These are phyloP conservation scores for Nephrotoma flavescens DNA, from an alignment of 2,888 invertebrate species.

Conservation along the genomic window DNA sequence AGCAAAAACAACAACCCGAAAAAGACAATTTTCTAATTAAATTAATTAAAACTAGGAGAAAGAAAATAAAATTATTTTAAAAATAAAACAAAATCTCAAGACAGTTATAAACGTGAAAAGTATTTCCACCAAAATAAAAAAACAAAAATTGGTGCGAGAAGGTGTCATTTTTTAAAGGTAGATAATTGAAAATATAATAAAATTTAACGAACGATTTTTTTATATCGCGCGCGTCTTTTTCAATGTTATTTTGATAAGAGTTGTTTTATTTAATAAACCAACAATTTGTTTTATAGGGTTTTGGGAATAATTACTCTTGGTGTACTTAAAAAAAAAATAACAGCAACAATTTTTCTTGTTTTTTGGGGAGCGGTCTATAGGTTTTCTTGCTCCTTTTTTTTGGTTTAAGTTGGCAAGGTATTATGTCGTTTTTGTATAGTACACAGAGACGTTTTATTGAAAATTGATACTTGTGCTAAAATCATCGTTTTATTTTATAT, in stretches of 20 bases:
- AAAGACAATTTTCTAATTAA: neutral
- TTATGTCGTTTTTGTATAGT: neutral
- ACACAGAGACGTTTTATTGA: neutral
- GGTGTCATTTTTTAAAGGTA: neutral
- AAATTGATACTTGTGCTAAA: neutral
- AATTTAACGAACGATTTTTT: neutral
- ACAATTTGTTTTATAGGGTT: neutral
- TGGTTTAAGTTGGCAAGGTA: neutral
- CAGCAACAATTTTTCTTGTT: neutral
- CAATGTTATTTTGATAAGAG: neutral
- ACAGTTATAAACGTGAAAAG: neutral
- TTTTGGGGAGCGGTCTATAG: neutral
- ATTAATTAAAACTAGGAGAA: neutral
- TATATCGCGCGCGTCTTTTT: neutral
- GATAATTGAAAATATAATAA: neutral
- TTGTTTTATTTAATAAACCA: neutral
- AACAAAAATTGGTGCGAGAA: neutral
- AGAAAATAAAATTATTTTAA: neutral
- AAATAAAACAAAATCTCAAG: neutral
- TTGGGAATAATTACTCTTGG: neutral
- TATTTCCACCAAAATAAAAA: neutral
- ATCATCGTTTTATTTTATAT: neutral
- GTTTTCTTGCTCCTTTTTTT: neutral
- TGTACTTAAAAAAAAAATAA: neutral
- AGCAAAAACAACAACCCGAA: neutral